phyloP scores from a whole-genome alignment of 1,140 invertebrate genomes.

The Drosophila suzukii region DNA sequence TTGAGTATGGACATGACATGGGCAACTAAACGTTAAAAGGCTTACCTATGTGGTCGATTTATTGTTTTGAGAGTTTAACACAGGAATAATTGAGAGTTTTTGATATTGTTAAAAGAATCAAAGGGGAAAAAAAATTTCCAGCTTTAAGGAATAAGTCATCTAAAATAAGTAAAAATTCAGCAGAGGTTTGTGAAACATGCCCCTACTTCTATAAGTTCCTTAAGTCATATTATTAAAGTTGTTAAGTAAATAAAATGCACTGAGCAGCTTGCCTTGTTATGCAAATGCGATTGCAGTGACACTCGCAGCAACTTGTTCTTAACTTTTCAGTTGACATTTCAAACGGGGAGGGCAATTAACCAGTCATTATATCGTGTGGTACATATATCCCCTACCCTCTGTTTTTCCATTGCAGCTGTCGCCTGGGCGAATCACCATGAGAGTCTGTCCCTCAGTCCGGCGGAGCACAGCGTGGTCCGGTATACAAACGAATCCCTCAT shows the following conservation, averaged over 20 bases:
- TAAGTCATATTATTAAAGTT: slow-evolving; percentile 13
- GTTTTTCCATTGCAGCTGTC: slow-evolving; percentile 44
- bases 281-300: slow-evolving; percentile 36
- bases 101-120: too few species aligned
- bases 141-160: too few species aligned
- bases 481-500: slow-evolving; percentile 84
- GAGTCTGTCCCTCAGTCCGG: slow-evolving; percentile 70
- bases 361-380: slow-evolving; percentile 35
- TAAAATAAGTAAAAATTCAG: too few species aligned
- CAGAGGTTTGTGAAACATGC: too few species aligned
- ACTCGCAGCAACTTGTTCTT: slow-evolving; percentile 2
- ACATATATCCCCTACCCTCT: slow-evolving; percentile 15
- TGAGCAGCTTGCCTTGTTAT: slow-evolving; percentile 19
- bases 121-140: too few species aligned
- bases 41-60: background rate
- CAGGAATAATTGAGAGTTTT: background rate
- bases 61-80: background rate
- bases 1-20: background rate
- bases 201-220: background rate
- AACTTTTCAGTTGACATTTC: slow-evolving; percentile 46
- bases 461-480: slow-evolving; percentile 78
- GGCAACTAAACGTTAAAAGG: background rate
- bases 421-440: slow-evolving; percentile 70
- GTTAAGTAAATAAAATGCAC: slow-evolving; percentile 26
- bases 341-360: slow-evolving; percentile 57